A percentile compares a stretch with the other conserved stretches of the same genome.
Conservation (phyloP, 2,888 invertebrate genomes). For the Eupsilia transversa region DNA sequence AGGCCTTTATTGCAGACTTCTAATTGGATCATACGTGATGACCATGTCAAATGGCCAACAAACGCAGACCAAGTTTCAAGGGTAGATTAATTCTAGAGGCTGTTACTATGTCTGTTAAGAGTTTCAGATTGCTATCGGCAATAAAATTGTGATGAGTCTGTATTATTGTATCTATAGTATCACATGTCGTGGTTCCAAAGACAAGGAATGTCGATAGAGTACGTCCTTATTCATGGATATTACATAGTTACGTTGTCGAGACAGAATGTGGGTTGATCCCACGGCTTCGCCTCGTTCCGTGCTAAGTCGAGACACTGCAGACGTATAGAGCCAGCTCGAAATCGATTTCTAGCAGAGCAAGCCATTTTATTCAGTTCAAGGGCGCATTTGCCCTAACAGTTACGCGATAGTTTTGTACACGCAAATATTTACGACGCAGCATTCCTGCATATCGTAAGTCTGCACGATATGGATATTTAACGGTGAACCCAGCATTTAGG, state of each 20-base stretch:
- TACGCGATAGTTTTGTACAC: slow-evolving; percentile 53
- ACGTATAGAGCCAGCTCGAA: slow-evolving; percentile 43
- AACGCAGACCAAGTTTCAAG: slow-evolving; percentile 69
- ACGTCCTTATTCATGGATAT: slow-evolving; percentile 37
- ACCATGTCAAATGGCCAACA: slow-evolving; percentile 60
- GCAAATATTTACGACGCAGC: slow-evolving; percentile 49
- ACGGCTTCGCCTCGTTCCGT: slow-evolving; percentile 51
- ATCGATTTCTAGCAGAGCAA: slow-evolving; percentile 72
- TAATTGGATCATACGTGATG: slow-evolving; percentile 64
- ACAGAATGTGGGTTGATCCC: slow-evolving; percentile 60
- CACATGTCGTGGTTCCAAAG: not conserved
- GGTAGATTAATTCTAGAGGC: slow-evolving; percentile 71
- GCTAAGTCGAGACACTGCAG: slow-evolving; percentile 53
- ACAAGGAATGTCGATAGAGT: slow-evolving; percentile 43
- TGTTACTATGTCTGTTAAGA: slow-evolving; percentile 57
- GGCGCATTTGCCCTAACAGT: slow-evolving; percentile 61
- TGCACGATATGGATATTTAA: slow-evolving; percentile 35
- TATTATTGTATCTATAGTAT: slow-evolving; percentile 7
- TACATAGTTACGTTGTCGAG: slow-evolving; percentile 25
- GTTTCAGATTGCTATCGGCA: slow-evolving; percentile 43
- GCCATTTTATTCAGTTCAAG: slow-evolving; percentile 68
- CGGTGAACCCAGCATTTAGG: slow-evolving; percentile 10
- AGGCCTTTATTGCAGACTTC: slow-evolving; percentile 45
- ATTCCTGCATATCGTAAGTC: slow-evolving; percentile 34
- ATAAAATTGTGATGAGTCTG: slow-evolving; percentile 42